Evolutionary conservation across 2,888 invertebrate species (phyloP).

Genomic region (Diaprepes abbreviatus): DNA sequence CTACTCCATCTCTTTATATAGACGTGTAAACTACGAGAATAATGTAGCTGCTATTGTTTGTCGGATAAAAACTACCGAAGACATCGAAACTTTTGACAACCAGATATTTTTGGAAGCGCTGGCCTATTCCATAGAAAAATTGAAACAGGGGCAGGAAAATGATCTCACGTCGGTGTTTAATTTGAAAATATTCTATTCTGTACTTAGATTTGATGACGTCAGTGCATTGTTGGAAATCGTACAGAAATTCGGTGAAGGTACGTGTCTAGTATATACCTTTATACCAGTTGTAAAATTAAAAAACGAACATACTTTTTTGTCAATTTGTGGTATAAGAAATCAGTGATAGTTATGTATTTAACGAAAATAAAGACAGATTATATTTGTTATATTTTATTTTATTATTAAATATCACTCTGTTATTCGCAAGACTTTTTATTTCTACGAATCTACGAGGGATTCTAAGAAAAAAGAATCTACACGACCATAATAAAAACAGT

Average conservation of each 20-base stretch:
- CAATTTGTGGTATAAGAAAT: conserved; percentile 85
- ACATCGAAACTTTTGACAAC: conserved; percentile 62
- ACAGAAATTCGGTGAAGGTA: conserved; percentile 57
- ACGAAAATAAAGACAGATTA: conserved; percentile 14
- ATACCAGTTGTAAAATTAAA: conserved; percentile 86
- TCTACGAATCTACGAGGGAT: too few species aligned
- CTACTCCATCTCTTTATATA: conserved; percentile 85
- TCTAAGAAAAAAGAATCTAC: too few species aligned
- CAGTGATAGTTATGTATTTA: conserved; percentile 66
- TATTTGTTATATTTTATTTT: conserved; percentile 17
- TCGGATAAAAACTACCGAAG: conserved; percentile 71
- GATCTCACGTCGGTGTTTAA: conserved; percentile 76
- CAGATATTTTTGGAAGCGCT: conserved; percentile 72
- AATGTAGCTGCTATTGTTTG: conserved; percentile 89
- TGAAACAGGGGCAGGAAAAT: conserved; percentile 70
- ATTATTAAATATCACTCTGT: conserved; percentile 1
- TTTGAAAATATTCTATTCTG: conserved; percentile 84
- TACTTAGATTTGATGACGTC: conserved; percentile 57
- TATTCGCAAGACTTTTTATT: too few species aligned
- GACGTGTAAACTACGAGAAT: conserved; percentile 91
- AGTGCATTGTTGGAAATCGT: conserved; percentile 29
- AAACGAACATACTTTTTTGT: conserved; percentile 85
- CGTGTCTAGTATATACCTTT: conserved; percentile 77
- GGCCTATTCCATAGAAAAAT: conserved; percentile 69
- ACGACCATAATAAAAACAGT: too few species aligned